Base-by-base conservation (phyloP, 2,113 vertebrate genomes). In the Corvus cornix region DNA sequence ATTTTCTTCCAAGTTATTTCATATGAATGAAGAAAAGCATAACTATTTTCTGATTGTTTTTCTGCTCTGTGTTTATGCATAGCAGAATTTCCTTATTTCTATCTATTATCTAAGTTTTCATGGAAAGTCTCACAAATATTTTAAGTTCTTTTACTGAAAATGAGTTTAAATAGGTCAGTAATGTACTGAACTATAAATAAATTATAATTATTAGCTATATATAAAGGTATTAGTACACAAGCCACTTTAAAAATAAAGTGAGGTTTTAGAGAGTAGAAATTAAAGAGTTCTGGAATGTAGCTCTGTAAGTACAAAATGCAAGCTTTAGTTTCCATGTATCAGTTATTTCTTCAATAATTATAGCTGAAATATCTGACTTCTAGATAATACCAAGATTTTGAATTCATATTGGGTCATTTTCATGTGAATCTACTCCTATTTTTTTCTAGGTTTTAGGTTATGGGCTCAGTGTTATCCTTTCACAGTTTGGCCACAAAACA, bases 231-330 rank as follows among this genome's bases (percentile, higher is more conserved):
- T 85, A 63, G 27, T 67, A 69, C 7, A 41, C 16, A 37, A 90
- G 7, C 0, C 4, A 39, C 10, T 85, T 68, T 11, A 43, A 58
- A 85, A 60, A 9, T 30, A 46, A 52, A 76, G 1, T 0, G 2
- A 87, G 6, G 5, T 28, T 63, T 20, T 67, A 74, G 11, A 48
- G 11, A 49, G 8, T 9, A 75, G 43, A 88, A 84, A 70, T 77
- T 48, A 46, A 84, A 73, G 31, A 44, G 7, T 26, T 60, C 12
- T 85, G 19, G 9, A 68, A 72, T 0, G 0, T 53, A 53, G 4
- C 6, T 9, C 11, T 44, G 48, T 55, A 16, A 67, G 58, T 59
- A 67, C 6, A 60, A 68, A 78, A 8, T 28, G 9, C 1, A 56
- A 68, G 18, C 33, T 55, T 68, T 43, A 14, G 48, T 90, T 87